Evolutionary conservation across 2,888 invertebrate species (phyloP).

Genomic region (Cryptocephalus moraei): DNA sequence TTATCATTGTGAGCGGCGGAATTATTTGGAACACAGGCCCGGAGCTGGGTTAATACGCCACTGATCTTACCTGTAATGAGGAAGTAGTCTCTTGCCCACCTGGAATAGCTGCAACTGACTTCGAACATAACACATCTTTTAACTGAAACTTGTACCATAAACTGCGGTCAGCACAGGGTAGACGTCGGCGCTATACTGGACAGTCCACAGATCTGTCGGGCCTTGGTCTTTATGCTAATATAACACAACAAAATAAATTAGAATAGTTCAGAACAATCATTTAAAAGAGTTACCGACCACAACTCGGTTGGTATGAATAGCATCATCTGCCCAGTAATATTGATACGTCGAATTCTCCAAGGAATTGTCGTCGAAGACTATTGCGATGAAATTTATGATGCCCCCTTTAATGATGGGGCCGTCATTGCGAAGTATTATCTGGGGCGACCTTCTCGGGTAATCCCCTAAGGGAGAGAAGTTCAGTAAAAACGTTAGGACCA

Average conservation of each 20-base stretch:
- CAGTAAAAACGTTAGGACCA: background rate
- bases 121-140: slow-evolving; percentile 26
- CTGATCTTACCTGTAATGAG: slow-evolving; percentile 41
- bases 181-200: slow-evolving; percentile 43
- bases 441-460: no score
- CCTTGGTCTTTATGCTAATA: slow-evolving; percentile 39
- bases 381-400: slow-evolving; percentile 57
- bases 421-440: slow-evolving; percentile 35
- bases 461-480: background rate
- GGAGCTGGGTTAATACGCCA: no score
- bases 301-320: slow-evolving; percentile 39
- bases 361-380: slow-evolving; percentile 38
- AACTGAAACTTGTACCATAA: slow-evolving; percentile 48
- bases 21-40: no score
- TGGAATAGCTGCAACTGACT: slow-evolving; percentile 36
- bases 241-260: slow-evolving; percentile 1
- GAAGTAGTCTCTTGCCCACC: slow-evolving; percentile 36
- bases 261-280: slow-evolving; percentile 1
- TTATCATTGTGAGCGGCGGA: no score
- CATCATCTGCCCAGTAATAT: slow-evolving; percentile 53
- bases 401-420: slow-evolving; percentile 65
- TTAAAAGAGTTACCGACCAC: slow-evolving; percentile 33
- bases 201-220: slow-evolving; percentile 51
- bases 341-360: slow-evolving; percentile 40
- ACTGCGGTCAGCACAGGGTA: slow-evolving; percentile 51